Conservation (phyloP, 2,797 vertebrate species). For the Mormyrops boulengeri region DNA sequence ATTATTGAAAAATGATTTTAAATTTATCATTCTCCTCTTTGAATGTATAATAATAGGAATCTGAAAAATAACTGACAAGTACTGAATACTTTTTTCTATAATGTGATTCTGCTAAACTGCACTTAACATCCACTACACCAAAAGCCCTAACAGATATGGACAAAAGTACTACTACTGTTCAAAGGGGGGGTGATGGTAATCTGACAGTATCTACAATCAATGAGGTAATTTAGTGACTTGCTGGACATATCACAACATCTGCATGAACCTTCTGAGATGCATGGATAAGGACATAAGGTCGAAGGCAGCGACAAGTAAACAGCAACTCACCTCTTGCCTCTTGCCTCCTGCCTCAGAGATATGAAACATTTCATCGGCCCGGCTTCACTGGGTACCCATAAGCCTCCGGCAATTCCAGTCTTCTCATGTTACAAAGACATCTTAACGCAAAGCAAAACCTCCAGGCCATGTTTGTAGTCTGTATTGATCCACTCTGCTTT, state of each 20-base stretch:
- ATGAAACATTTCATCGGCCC: constrained; percentile 23
- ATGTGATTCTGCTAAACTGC: neutral
- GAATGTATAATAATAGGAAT: neutral
- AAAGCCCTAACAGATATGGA: neutral
- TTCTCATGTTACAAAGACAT: constrained; percentile 26
- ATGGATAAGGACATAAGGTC: neutral
- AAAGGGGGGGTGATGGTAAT: too few relatives aligned
- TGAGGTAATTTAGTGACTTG: neutral
- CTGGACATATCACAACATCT: neutral
- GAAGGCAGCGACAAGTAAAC: neutral
- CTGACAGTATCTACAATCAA: constrained; percentile 13
- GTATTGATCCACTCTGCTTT: neutral
- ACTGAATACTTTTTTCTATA: neutral
- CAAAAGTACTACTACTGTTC: neutral
- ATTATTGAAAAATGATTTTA: neutral
- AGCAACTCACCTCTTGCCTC: neutral
- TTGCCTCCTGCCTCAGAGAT: neutral
- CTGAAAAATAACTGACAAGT: neutral
- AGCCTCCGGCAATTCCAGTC: constrained; percentile 33
- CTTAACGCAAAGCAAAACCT: neutral
- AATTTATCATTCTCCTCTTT: neutral
- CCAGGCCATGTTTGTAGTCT: neutral
- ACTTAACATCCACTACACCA: neutral
- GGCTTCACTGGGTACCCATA: constrained; percentile 46
- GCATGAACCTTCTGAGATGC: neutral